phyloP scores from a whole-genome alignment of 1,140 invertebrate species.

The Himalopsyche phryganea region DNA sequence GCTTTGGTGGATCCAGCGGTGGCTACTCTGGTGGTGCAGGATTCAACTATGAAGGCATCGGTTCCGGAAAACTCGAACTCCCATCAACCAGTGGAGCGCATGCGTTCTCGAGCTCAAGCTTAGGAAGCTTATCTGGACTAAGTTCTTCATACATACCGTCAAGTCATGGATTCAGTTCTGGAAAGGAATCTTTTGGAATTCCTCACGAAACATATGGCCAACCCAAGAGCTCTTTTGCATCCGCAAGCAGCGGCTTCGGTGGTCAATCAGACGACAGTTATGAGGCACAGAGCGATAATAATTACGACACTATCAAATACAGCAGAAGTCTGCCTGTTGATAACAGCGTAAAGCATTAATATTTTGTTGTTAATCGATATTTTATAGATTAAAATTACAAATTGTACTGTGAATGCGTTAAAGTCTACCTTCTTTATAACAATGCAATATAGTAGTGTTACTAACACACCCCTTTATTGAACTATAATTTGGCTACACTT shows the following conservation, averaged over 20 bases:
- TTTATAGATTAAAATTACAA: not conserved
- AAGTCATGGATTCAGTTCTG: conserved; percentile 6
- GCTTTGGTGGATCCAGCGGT: conserved; percentile 7
- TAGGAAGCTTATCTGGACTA: not conserved
- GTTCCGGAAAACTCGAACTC: conserved; percentile 21
- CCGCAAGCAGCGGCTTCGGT: conserved; percentile 1
- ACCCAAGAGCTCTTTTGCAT: conserved; percentile 19
- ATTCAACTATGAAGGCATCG: conserved; percentile 14
- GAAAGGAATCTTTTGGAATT: conserved; percentile 6
- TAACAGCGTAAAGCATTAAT: conserved; percentile 12
- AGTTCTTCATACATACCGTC: conserved; percentile 13
- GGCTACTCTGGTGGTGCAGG: conserved; percentile 20
- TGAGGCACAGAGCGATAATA: conserved; percentile 13
- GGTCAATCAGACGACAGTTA: conserved; percentile 15
- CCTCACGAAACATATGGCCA: conserved; percentile 20
- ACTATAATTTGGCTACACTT: too few species aligned
- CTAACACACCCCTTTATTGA: too few species aligned
- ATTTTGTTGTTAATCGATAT: conserved; percentile 1
- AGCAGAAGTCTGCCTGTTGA: conserved; percentile 22
- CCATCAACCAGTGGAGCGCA: conserved; percentile 1
- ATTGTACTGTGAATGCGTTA: conserved; percentile 6
- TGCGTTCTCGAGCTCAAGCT: not conserved
- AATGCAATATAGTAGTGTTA: conserved; percentile 1
- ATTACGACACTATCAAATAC: conserved; percentile 32
- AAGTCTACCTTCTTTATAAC: not conserved